Evolutionary conservation across 2,888 invertebrate genomes (phyloP).

Genomic region (Coelinius sp.): DNA sequence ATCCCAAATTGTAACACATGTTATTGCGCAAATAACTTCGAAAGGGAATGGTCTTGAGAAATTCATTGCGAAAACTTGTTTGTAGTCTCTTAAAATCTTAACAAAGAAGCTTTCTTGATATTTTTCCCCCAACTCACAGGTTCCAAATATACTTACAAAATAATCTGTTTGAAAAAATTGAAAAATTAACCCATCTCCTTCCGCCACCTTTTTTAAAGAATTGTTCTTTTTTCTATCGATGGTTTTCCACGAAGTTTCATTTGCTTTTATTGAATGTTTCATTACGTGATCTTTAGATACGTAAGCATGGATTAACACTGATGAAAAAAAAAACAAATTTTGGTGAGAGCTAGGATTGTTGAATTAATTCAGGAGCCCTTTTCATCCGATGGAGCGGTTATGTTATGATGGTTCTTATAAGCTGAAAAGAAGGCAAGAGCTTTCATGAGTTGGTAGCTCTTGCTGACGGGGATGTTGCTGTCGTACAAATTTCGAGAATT

Average conservation of each 20-base stretch:
- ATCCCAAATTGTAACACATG: not conserved
- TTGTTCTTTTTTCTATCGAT: not conserved
- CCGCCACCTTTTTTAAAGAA: not conserved
- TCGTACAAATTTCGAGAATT: constrained; percentile 85
- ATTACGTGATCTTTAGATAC: not conserved
- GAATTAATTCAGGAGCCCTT: not conserved
- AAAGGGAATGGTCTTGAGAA: not conserved
- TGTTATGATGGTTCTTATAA: constrained; percentile 79
- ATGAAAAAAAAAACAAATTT: not conserved
- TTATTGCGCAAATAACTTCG: not conserved
- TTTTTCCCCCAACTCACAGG: not conserved
- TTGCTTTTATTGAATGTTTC: not conserved
- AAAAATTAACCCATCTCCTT: not conserved
- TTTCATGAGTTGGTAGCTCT: constrained; percentile 93
- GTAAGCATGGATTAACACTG: not conserved
- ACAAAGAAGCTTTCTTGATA: too few relatives aligned
- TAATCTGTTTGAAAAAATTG: not conserved
- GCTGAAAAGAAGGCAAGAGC: constrained; percentile 90
- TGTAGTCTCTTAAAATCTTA: too few relatives aligned
- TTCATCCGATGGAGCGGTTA: not conserved
- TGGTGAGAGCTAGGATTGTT: not conserved
- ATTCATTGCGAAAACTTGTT: not conserved
- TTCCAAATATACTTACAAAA: too few relatives aligned
- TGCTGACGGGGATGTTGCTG: constrained; percentile 91
- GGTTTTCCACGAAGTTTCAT: not conserved